Evolutionary conservation across 1,140 invertebrate genomes (phyloP).

Genomic region (Caenorhabditis remanei): DNA sequence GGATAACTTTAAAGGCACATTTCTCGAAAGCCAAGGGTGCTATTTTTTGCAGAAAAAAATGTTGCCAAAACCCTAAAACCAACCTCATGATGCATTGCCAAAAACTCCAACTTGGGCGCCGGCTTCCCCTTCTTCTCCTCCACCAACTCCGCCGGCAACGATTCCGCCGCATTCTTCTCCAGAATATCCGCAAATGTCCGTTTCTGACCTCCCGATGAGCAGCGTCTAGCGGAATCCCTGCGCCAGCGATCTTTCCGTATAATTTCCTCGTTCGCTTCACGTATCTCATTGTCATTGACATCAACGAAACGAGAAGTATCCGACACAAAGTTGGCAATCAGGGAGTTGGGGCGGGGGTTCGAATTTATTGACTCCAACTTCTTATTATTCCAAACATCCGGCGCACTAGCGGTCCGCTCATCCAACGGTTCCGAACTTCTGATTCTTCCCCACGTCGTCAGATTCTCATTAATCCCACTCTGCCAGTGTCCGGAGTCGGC

Average conservation of each 20-base stretch:
- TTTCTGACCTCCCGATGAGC: slow-evolving; percentile 61
- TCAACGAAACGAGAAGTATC: slow-evolving; percentile 69
- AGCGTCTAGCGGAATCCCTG: slow-evolving; percentile 64
- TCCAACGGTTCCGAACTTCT: slow-evolving; percentile 60
- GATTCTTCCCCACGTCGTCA: slow-evolving; percentile 69
- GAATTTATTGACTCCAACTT: background rate
- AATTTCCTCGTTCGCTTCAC: slow-evolving; percentile 69
- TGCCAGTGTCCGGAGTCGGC: slow-evolving; percentile 76
- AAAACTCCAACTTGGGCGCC: slow-evolving; percentile 74
- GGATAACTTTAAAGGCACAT: too few species aligned
- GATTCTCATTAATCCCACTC: slow-evolving; percentile 41
- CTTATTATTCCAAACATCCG: slow-evolving; percentile 48
- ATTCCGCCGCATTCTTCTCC: slow-evolving; percentile 51
- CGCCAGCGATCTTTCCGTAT: slow-evolving; percentile 61
- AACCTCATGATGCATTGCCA: slow-evolving; percentile 74
- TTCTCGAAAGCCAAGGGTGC: too few species aligned
- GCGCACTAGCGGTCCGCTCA: slow-evolving; percentile 60
- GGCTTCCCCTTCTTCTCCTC: background rate
- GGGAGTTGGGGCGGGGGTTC: slow-evolving; percentile 57
- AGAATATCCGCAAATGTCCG: slow-evolving; percentile 67
- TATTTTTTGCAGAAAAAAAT: too few species aligned
- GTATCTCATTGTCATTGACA: slow-evolving; percentile 77
- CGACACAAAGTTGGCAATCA: slow-evolving; percentile 75
- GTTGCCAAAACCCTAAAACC: too few species aligned
- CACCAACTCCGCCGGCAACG: background rate